Conservation (phyloP, 2,888 invertebrate species). For the Zaprionus lineosus region DNA sequence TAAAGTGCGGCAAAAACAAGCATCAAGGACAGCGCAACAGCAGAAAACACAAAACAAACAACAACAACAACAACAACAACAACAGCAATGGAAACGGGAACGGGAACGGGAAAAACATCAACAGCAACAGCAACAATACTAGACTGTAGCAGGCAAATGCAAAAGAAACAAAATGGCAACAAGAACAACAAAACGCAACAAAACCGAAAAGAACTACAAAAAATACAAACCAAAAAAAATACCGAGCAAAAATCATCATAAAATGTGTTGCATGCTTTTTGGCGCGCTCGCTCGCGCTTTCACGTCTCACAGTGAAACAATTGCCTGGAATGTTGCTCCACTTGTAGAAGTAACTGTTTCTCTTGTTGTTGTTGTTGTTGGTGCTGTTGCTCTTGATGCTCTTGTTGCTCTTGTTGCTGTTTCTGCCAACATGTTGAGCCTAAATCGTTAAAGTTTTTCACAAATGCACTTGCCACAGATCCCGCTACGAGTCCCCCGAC, state of each 20-base stretch:
- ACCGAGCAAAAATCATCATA: constrained; percentile 54
- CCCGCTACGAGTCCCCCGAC: constrained; percentile 31
- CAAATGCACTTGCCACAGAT: constrained; percentile 73
- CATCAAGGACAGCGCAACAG: constrained; percentile 55
- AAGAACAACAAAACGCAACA: not conserved
- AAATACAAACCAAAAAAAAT: constrained; percentile 7
- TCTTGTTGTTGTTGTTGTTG: constrained; percentile 7
- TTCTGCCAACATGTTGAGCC: constrained; percentile 78
- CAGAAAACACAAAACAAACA: constrained; percentile 19
- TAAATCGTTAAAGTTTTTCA: constrained; percentile 80
- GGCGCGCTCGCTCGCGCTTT: constrained; percentile 41
- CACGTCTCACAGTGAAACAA: constrained; percentile 51
- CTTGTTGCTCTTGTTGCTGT: constrained; percentile 35
- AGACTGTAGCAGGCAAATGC: constrained; percentile 33
- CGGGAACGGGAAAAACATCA: too few species aligned
- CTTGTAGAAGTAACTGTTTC: not conserved
- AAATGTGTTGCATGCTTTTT: constrained; percentile 71
- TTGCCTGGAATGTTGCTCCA: constrained; percentile 52
- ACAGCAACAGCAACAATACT: constrained; percentile 19
- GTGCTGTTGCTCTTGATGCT: constrained; percentile 2
- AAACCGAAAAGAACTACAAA: constrained; percentile 7
- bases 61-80: too few species aligned
- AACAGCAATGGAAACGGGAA: too few species aligned
- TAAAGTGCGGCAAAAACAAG: constrained; percentile 66
- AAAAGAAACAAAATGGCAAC: constrained; percentile 16